These are phyloP conservation scores for Glossosoma conforme DNA, from an alignment of 1,140 invertebrate species.

Conservation along the genomic window DNA sequence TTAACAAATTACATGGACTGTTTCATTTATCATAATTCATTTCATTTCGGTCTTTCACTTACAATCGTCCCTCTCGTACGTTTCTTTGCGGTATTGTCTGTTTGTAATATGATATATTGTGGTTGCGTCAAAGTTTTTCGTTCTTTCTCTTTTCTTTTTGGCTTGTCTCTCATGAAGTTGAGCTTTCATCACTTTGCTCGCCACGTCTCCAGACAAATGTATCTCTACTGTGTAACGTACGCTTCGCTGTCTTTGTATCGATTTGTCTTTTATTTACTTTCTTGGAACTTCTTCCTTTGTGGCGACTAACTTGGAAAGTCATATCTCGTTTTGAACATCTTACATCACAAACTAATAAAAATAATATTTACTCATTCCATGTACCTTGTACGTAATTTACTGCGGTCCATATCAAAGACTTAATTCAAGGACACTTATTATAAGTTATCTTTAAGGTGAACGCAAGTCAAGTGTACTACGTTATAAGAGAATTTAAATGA, in stretches of 20 bases:
- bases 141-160: slow-evolving; percentile 16
- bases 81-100: slow-evolving; percentile 12
- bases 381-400: too few relatives aligned
- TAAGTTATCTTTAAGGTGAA: too few relatives aligned
- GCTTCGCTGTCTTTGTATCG: slow-evolving; percentile 7
- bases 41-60: slow-evolving; percentile 18
- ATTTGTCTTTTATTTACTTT: slow-evolving; percentile 28
- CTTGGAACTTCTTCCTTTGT: slow-evolving; percentile 9
- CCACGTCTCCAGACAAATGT: slow-evolving; percentile 26
- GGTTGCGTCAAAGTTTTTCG: slow-evolving; percentile 31
- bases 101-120: slow-evolving; percentile 30
- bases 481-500: too few relatives aligned
- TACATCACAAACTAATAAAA: too few relatives aligned
- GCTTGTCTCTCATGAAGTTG: slow-evolving; percentile 12
- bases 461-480: too few relatives aligned
- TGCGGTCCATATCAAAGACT: too few relatives aligned
- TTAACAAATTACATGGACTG: slow-evolving; percentile 25
- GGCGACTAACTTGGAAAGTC: slow-evolving; percentile 9
- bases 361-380: too few relatives aligned
- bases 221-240: neutral
- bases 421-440: too few relatives aligned
- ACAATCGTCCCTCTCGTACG: slow-evolving; percentile 4
- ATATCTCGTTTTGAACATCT: too few relatives aligned
- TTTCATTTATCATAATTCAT: slow-evolving; percentile 29
- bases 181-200: slow-evolving; percentile 27